These are phyloP conservation scores for Chaetophractus vellerosus DNA, from an alignment of 2,797 vertebrate genomes.

Conservation along the genomic window DNA sequence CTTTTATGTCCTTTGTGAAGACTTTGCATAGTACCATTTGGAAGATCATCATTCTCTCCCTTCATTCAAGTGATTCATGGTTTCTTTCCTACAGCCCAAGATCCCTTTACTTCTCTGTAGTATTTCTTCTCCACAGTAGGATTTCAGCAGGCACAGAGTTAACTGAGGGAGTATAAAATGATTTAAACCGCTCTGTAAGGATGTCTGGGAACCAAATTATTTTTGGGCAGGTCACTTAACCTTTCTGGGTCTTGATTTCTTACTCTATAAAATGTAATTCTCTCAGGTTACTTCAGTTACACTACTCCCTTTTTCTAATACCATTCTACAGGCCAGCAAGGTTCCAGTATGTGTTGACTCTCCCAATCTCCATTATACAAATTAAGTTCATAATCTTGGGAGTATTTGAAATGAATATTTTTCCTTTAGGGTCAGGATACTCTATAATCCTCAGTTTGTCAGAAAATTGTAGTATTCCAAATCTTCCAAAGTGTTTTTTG, in stretches of 20 bases:
- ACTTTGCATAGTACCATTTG: neutral
- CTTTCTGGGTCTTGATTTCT: slow-evolving; percentile 3
- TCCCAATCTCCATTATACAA: neutral
- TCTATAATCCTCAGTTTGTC: neutral
- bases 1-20: neutral
- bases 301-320: neutral
- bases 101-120: neutral
- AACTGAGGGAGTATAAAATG: neutral
- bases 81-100: neutral
- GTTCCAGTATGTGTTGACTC: neutral
- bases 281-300: neutral
- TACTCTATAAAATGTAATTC: slow-evolving; percentile 35
- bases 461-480: slow-evolving; percentile 36
- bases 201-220: neutral
- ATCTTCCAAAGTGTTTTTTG: slow-evolving; percentile 71
- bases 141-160: neutral
- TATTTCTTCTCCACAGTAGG: neutral
- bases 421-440: neutral
- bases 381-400: slow-evolving; percentile 24
- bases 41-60: neutral
- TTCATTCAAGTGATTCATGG: neutral
- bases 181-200: neutral
- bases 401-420: slow-evolving; percentile 46
- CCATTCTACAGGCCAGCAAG: neutral
- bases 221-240: neutral